Percentiles rank a stretch among this genome's conserved stretches.
Evolutionary conservation across 2,113 vertebrate genomes (phyloP).

Genomic region (Oostethus manadensis): DNA sequence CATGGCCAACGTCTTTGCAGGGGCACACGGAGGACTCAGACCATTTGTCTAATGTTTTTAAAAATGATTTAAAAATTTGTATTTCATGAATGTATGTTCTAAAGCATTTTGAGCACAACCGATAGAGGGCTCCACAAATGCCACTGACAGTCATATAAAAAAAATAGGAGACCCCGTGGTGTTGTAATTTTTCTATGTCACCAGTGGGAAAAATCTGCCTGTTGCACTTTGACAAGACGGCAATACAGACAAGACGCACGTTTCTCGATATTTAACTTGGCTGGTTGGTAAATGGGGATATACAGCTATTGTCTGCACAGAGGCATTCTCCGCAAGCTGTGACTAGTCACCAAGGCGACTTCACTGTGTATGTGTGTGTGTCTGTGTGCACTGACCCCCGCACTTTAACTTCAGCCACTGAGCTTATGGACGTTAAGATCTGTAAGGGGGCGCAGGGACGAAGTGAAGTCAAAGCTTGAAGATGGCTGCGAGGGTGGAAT

Average conservation of each 20-base stretch:
- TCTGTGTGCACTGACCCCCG: constrained; percentile 29
- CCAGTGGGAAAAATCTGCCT: constrained; percentile 3
- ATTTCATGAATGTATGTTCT: too few species aligned
- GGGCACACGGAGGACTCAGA: too few species aligned
- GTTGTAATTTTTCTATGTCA: constrained; percentile 1
- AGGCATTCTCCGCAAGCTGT: constrained; percentile 63
- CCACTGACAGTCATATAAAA: too few species aligned
- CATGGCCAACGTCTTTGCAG: too few species aligned
- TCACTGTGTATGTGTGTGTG: constrained; percentile 21
- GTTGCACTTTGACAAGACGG: constrained; percentile 1
- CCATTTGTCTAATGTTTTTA: too few species aligned
- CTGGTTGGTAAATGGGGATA: constrained; percentile 46
- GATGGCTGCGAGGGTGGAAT: constrained; percentile 18
- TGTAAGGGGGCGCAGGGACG: constrained; percentile 39
- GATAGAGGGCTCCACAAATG: too few species aligned
- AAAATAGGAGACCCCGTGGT: too few species aligned
- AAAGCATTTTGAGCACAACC: too few species aligned
- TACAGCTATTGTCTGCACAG: constrained; percentile 56
- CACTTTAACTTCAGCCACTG: constrained; percentile 35
- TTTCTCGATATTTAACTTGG: constrained; percentile 26
- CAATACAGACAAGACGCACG: constrained; percentile 9
- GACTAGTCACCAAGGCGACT: constrained; percentile 67
- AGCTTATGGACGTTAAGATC: constrained; percentile 50
- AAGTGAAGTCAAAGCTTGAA: constrained; percentile 32
- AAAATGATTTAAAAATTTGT: too few species aligned